Conservation (phyloP, 2,888 invertebrate genomes). For the Neuroscelio doddi region DNA sequence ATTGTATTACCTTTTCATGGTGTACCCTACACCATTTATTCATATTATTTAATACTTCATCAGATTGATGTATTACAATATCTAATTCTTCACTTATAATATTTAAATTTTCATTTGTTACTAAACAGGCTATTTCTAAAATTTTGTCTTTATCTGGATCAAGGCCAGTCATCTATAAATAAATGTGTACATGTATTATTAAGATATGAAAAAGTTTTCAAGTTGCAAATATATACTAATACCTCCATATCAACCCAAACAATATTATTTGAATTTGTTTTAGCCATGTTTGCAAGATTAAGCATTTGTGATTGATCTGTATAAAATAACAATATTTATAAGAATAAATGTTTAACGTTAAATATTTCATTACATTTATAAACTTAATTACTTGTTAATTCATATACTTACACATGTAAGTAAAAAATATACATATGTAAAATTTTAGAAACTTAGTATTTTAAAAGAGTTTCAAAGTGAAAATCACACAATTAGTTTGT, state of each 20-base stretch:
- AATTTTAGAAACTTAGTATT: too few species aligned
- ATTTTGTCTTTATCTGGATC: slow-evolving; percentile 84
- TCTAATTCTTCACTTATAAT: slow-evolving; percentile 83
- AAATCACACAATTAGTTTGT: too few species aligned
- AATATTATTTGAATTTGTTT: slow-evolving; percentile 64
- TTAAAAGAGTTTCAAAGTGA: too few species aligned
- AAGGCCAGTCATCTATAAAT: slow-evolving; percentile 88
- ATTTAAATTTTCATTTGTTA: slow-evolving; percentile 88
- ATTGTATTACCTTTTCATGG: slow-evolving; percentile 80
- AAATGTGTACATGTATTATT: neutral
- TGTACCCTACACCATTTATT: slow-evolving; percentile 86
- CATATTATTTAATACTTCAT: slow-evolving; percentile 84
- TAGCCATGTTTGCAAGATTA: too few species aligned
- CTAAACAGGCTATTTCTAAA: slow-evolving; percentile 90
- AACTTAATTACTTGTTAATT: too few species aligned
- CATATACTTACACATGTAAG: too few species aligned
- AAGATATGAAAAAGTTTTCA: neutral
- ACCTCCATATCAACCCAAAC: slow-evolving; percentile 86
- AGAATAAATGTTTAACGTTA: too few species aligned
- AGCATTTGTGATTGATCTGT: too few species aligned
- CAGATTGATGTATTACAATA: slow-evolving; percentile 85
- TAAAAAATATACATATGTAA: too few species aligned
- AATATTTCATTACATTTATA: too few species aligned
- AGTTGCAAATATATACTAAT: slow-evolving; percentile 34
- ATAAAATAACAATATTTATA: too few species aligned